phyloP scores from a whole-genome alignment of 1,140 invertebrate species.

The Branchinecta lynchi region DNA sequence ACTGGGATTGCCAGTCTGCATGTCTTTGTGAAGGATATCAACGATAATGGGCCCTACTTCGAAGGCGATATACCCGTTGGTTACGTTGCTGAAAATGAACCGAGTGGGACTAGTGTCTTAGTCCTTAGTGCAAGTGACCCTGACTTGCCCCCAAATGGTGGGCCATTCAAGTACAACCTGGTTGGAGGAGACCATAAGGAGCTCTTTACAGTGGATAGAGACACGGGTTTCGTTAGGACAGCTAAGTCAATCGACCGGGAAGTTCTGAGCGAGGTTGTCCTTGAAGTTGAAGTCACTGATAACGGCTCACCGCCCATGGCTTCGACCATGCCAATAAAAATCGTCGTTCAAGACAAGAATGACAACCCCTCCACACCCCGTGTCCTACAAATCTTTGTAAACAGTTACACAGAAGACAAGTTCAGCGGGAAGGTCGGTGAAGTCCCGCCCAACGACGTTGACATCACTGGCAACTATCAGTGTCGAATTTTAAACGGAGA shows the following conservation, averaged over 20 bases:
- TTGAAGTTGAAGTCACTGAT: constrained; percentile 70
- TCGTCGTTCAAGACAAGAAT: constrained; percentile 73
- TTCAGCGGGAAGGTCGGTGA: constrained; percentile 63
- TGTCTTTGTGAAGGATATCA: constrained; percentile 63
- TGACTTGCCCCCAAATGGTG: constrained; percentile 78
- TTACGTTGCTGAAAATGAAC: constrained; percentile 72
- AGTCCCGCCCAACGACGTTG: constrained; percentile 76
- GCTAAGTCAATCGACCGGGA: constrained; percentile 67
- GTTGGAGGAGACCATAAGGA: constrained; percentile 59
- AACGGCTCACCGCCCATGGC: constrained; percentile 65
- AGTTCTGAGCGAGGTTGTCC: constrained; percentile 49
- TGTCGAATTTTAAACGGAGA: constrained; percentile 53
- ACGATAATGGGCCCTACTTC: constrained; percentile 83
- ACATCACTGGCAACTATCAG: constrained; percentile 67
- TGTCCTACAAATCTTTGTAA: constrained; percentile 60
- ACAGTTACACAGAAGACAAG: constrained; percentile 44
- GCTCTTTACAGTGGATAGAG: constrained; percentile 55
- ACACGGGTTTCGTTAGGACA: constrained; percentile 61
- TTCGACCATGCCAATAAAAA: constrained; percentile 53
- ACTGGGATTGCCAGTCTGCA: constrained; percentile 68
- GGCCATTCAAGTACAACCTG: constrained; percentile 66
- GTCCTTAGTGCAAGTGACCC: constrained; percentile 67
- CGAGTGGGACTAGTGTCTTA: constrained; percentile 64
- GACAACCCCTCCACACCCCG: constrained; percentile 73
- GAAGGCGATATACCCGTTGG: constrained; percentile 44